A percentile compares a stretch with the other conserved stretches of the same genome.
phyloP scores from a whole-genome alignment of 2,888 invertebrate species.

The Ernsta delagoae region DNA sequence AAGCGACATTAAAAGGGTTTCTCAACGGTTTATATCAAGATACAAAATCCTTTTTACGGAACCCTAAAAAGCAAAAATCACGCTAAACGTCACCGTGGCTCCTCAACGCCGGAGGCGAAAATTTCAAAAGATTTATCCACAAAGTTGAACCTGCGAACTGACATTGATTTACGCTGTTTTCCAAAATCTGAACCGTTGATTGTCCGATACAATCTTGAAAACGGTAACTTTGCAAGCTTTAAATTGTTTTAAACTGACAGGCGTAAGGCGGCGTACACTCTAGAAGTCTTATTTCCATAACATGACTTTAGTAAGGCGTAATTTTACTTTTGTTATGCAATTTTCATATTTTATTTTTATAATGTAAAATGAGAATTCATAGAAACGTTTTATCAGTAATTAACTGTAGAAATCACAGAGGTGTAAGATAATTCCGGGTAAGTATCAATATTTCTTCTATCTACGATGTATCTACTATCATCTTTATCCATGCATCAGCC shows the following conservation, averaged over 20 bases:
- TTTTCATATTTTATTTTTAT: no score
- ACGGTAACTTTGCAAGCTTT: slow-evolving; percentile 21
- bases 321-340: no score
- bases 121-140: slow-evolving; percentile 33
- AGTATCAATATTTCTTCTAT: no score
- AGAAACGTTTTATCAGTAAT: no score
- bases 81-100: slow-evolving; percentile 14
- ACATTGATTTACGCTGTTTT: slow-evolving; percentile 43
- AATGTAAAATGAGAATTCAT: no score
- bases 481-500: no score
- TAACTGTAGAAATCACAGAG: no score
- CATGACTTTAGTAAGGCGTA: neutral
- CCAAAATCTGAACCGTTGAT: slow-evolving; percentile 31
- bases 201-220: slow-evolving; percentile 27
- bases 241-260: slow-evolving; percentile 29
- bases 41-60: no score
- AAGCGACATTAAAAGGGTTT: no score
- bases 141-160: slow-evolving; percentile 25
- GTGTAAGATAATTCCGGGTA: no score
- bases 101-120: slow-evolving; percentile 8
- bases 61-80: neutral
- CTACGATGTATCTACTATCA: no score
- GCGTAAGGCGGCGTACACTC: neutral
- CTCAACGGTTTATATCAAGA: no score
- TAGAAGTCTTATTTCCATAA: neutral